These are phyloP conservation scores for Stegophylla sp. DNA, from an alignment of 2,888 invertebrate genomes.

Conservation along the genomic window DNA sequence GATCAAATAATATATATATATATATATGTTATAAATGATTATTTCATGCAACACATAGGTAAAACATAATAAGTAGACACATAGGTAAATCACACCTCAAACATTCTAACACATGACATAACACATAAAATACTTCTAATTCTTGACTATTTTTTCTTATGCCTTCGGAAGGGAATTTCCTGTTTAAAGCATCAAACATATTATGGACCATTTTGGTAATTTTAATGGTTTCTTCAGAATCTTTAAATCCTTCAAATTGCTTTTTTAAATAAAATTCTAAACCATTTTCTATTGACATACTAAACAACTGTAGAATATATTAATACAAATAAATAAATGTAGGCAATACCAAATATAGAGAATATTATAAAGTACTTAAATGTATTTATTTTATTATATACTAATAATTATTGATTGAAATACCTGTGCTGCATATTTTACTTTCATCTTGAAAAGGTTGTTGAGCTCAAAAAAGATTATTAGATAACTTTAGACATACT, in stretches of 20 bases:
- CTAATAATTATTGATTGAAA: neutral
- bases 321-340: neutral
- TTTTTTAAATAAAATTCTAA: constrained; percentile 3
- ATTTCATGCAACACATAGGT: neutral
- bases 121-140: constrained; percentile 3
- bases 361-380: neutral
- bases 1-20: no score
- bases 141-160: constrained; percentile 6
- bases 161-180: constrained; percentile 1
- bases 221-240: neutral
- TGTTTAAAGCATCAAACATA: constrained; percentile 12
- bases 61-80: neutral
- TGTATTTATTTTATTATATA: neutral
- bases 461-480: neutral
- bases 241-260: neutral
- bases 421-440: neutral
- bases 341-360: neutral
- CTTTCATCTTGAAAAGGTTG: neutral
- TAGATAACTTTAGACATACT: constrained; percentile 1
- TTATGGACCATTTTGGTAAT: neutral
- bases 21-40: no score
- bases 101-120: neutral
- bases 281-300: neutral
- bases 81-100: no score
- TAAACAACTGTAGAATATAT: constrained; percentile 6